Conservation (phyloP, 2,113 vertebrate genomes). For the Bettongia penicillata region DNA sequence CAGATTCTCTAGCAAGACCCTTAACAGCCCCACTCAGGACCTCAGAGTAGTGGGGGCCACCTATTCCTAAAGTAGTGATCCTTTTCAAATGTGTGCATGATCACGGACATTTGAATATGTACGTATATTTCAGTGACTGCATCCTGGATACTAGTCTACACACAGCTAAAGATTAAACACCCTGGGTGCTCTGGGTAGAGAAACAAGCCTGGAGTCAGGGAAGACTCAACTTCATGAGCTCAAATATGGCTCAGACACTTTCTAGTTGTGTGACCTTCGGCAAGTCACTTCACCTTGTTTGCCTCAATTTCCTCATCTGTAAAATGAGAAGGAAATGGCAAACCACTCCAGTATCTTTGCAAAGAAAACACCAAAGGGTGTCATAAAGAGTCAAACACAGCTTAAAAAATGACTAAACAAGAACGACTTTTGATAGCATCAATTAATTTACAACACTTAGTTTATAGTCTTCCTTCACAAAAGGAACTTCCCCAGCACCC, state of each 20-base stretch:
- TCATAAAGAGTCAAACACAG: neutral
- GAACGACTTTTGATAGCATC: neutral
- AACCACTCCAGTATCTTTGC: neutral
- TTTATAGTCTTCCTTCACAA: neutral
- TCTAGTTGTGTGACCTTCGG: neutral
- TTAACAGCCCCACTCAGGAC: neutral
- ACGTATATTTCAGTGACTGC: neutral
- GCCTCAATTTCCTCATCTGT: neutral
- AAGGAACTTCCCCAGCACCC: neutral
- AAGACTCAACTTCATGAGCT: neutral
- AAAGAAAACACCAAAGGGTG: neutral
- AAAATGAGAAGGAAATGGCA: neutral
- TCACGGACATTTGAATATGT: neutral
- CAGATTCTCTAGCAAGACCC: neutral
- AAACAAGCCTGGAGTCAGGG: neutral
- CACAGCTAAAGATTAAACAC: neutral
- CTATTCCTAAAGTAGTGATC: neutral
- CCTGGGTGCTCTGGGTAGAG: neutral
- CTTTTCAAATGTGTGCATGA: neutral
- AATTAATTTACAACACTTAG: fast-evolving
- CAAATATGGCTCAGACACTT: neutral
- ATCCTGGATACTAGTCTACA: neutral
- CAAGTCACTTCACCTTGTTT: neutral
- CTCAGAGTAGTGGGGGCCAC: neutral
- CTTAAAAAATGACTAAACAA: neutral